phyloP scores from a whole-genome alignment of 2,797 vertebrate genomes.

The Ambastaia sidthimunki region DNA sequence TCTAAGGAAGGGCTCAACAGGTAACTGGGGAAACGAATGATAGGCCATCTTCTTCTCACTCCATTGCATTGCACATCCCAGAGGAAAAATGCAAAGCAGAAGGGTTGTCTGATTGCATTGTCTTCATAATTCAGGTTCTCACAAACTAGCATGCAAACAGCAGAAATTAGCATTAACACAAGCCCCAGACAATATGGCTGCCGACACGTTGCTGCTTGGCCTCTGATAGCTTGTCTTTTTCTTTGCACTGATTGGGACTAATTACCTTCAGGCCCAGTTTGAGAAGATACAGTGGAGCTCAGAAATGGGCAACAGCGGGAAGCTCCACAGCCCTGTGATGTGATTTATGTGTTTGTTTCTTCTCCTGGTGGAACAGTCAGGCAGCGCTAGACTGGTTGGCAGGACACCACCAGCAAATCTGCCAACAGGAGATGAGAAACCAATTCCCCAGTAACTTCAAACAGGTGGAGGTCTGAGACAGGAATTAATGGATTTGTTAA shows the following conservation, averaged over 20 bases:
- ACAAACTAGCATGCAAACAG: background rate
- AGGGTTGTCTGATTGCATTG: background rate
- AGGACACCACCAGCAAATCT: conserved; percentile 25
- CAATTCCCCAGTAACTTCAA: conserved; percentile 20
- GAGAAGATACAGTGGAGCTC: conserved; percentile 20
- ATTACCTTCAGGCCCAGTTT: conserved; percentile 33
- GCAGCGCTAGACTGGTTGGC: conserved; percentile 18
- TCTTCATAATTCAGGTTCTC: conserved; percentile 6
- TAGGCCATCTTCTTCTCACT: background rate
- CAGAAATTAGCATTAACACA: conserved; percentile 1
- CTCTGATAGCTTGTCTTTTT: background rate
- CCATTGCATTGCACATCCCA: conserved; percentile 11
- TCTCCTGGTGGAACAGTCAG: conserved; percentile 36
- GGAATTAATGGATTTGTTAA: conserved; percentile 24
- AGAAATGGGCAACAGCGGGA: conserved; percentile 39
- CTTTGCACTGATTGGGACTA: conserved; percentile 9
- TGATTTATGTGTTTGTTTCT: conserved; percentile 59
- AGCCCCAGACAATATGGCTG: background rate
- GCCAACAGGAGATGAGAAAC: conserved; percentile 40
- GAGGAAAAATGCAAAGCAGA: conserved; percentile 11
- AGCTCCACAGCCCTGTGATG: conserved; percentile 11
- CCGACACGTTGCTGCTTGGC: background rate
- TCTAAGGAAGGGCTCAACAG: conserved; percentile 36
- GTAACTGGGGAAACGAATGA: conserved; percentile 31
- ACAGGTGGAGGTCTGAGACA: conserved; percentile 19